Evolutionary conservation across 37 sponge, comb jelly and placozoan species (phyloP).

Genomic region (Oscarella lobularis): DNA sequence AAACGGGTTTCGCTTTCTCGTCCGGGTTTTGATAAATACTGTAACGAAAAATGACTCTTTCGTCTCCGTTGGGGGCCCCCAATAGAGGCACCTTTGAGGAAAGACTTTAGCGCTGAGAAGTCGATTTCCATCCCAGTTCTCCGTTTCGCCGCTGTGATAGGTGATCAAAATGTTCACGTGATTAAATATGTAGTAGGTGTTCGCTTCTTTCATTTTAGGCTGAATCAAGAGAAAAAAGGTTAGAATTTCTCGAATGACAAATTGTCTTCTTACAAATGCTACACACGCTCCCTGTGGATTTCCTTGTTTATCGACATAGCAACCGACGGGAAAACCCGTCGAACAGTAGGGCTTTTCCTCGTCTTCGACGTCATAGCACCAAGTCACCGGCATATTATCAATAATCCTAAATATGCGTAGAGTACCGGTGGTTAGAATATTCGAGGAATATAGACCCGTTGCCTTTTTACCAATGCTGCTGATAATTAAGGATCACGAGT

Average conservation of each 20-base stretch:
- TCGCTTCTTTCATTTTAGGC: neutral
- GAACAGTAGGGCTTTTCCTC: constrained; percentile 55
- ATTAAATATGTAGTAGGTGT: constrained; percentile 64
- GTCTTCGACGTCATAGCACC: constrained; percentile 62
- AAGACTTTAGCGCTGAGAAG: neutral
- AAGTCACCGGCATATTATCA: constrained; percentile 98
- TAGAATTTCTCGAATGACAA: no score
- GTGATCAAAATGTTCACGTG: constrained; percentile 56
- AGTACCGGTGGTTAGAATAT: no score
- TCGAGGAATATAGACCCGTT: no score
- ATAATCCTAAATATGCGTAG: constrained; percentile 61
- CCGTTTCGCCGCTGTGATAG: constrained; percentile 43
- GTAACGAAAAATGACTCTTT: no score
- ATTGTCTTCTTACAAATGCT: constrained; percentile 43
- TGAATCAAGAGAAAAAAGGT: no score
- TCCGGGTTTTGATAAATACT: no score
- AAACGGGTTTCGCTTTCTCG: no score
- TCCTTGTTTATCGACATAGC: constrained; percentile 53
- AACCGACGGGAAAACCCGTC: constrained; percentile 93
- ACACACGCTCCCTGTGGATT: constrained; percentile 48
- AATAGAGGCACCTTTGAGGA: constrained; percentile 3
- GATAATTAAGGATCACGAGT: neutral
- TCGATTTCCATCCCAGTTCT: neutral
- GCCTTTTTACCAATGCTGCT: neutral
- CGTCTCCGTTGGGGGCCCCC: neutral